phyloP scores from a whole-genome alignment of 2,888 invertebrate genomes.

The Phasia obesa region DNA sequence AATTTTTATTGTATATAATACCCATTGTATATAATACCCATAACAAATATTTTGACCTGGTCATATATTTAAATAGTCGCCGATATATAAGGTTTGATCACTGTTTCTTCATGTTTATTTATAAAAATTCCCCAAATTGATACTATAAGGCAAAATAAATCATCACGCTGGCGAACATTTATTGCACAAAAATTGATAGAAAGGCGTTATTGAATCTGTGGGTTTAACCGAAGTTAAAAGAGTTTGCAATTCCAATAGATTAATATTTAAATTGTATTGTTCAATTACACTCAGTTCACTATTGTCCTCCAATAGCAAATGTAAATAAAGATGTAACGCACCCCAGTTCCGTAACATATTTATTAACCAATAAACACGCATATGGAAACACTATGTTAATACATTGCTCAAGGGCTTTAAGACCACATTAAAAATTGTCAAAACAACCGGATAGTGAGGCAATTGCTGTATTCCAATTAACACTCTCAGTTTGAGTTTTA shows the following conservation, averaged over 20 bases:
- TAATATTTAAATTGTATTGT: slow-evolving; percentile 66
- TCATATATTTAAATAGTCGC: slow-evolving; percentile 78
- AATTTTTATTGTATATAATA: neutral
- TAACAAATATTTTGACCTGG: slow-evolving; percentile 8
- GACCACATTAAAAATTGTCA: slow-evolving; percentile 80
- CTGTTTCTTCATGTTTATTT: slow-evolving; percentile 89
- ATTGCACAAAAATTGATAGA: slow-evolving; percentile 84
- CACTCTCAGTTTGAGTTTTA: slow-evolving; percentile 69
- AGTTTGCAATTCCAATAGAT: slow-evolving; percentile 74
- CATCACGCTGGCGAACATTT: slow-evolving; percentile 82
- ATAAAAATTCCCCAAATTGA: slow-evolving; percentile 93
- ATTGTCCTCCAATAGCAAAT: slow-evolving; percentile 83
- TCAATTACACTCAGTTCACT: slow-evolving; percentile 57
- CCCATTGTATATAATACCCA: no score
- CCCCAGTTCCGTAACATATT: slow-evolving; percentile 77
- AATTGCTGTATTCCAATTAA: slow-evolving; percentile 74
- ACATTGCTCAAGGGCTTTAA: slow-evolving; percentile 75
- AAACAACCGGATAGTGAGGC: slow-evolving; percentile 78
- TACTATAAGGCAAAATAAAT: slow-evolving; percentile 85
- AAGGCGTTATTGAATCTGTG: slow-evolving; percentile 89
- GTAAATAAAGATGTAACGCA: slow-evolving; percentile 82
- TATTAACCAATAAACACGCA: slow-evolving; percentile 74
- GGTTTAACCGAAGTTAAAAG: slow-evolving; percentile 88
- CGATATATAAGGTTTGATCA: slow-evolving; percentile 87
- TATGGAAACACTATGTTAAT: slow-evolving; percentile 75